phyloP scores from a whole-genome alignment of 1,140 invertebrate species.

The Neuroterus valhalla region DNA sequence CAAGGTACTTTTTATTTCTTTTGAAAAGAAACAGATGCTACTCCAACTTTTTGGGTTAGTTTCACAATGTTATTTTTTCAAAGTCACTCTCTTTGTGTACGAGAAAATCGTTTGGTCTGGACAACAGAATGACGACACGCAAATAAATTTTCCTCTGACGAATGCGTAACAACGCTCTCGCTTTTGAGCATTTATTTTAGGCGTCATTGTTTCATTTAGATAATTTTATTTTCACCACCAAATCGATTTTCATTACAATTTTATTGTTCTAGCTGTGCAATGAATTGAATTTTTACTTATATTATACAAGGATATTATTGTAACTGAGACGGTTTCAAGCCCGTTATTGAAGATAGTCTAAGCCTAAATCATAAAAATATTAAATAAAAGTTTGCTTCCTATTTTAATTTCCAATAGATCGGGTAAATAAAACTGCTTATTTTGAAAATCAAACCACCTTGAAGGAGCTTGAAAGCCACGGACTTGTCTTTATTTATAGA shows the following conservation, averaged over 20 bases:
- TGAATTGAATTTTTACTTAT: too few relatives aligned
- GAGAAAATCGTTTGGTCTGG: neutral
- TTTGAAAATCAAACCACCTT: slow-evolving; percentile 11
- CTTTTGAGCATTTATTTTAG: neutral
- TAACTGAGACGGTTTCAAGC: too few relatives aligned
- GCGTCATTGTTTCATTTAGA: neutral
- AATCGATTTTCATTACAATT: neutral
- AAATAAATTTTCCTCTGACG: neutral
- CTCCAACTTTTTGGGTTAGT: neutral
- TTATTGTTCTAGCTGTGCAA: too few relatives aligned
- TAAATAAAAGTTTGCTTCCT: too few relatives aligned
- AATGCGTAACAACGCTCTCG: neutral
- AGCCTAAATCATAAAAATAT: too few relatives aligned
- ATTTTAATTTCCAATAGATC: too few relatives aligned
- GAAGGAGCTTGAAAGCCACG: neutral
- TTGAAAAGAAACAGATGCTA: neutral
- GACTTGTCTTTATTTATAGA: slow-evolving; percentile 17
- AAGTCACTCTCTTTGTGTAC: neutral
- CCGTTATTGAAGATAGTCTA: too few relatives aligned
- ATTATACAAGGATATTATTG: too few relatives aligned
- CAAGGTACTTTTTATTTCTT: neutral
- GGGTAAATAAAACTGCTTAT: neutral
- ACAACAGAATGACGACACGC: neutral
- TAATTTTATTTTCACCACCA: neutral
- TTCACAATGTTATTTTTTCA: neutral